Evolutionary conservation across 2,888 invertebrate genomes (phyloP), one percentile per base, ranked within the genome.

Genomic region (Ornithoptera alexandrae): DNA sequence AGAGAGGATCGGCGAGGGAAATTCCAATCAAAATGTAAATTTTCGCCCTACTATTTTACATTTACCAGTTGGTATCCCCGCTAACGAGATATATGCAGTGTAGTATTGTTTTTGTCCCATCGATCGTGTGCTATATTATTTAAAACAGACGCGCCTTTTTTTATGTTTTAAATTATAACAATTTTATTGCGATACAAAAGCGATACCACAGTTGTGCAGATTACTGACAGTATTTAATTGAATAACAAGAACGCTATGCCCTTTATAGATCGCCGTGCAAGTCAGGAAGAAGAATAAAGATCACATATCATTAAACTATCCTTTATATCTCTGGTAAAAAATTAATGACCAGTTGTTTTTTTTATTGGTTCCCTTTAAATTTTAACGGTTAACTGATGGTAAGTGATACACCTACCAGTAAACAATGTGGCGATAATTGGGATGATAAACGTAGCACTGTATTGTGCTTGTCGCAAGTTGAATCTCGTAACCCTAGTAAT

Each of bases 21-120:
- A 82, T 84, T 86, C 84, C 86, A 89, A 89, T 89, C 86, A 89
- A 89, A 88, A 89, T 89, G 89, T 82, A 86, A 89, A 89, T 89
- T 79, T 74, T 67, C 72, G 66, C 77, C 75, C 77, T 77, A 80
- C 81, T 82, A 80, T 78, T 84, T 82, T 79, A 82, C 78, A 81
- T 83, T 84, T 76, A 81, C 79, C 77, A 64, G 70, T 73, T 64
- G 68, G 56, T 61, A 64, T 7, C 30, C 64, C 30, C 64, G 66
- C 59, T 64, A 57, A 65, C 64, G 64, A 65, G 60, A 64, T 64
- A 57, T 58, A 58, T 20, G 17, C 62, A 20, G 20, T 17, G 30
- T 22, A n/a, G 57, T 58, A 69, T 70, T 66, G 58, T 66, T 53
- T 20, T 36, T 62, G 62, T 65, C 20, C 39, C 18, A 5, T 62